phyloP scores from a whole-genome alignment of 1,140 invertebrate genomes.

The Drosophila sturtevanti region DNA sequence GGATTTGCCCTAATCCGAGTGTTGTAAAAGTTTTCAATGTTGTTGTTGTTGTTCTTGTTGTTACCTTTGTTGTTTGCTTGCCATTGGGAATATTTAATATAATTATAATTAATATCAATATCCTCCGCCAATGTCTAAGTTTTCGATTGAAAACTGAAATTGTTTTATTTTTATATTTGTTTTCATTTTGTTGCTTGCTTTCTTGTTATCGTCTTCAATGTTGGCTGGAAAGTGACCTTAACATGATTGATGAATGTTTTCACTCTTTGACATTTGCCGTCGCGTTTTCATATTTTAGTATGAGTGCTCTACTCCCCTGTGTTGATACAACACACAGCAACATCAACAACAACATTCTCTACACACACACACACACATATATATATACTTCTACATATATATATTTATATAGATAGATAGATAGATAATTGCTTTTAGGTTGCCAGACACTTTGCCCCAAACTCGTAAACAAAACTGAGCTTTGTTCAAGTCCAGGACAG shows the following conservation, averaged over 20 bases:
- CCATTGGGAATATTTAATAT: constrained; percentile 19
- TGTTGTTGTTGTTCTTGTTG: too few species aligned
- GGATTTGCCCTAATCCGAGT: not conserved
- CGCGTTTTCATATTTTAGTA: constrained; percentile 46
- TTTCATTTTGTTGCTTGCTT: constrained; percentile 17
- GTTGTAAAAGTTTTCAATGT: too few species aligned
- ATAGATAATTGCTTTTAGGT: constrained; percentile 63
- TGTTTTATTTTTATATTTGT: constrained; percentile 14
- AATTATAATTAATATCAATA: constrained; percentile 78
- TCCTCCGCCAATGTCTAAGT: constrained; percentile 52
- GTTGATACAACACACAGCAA: not conserved
- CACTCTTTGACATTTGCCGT: constrained; percentile 77
- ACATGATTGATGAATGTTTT: constrained; percentile 76
- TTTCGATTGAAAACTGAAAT: not conserved
- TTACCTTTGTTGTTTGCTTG: too few species aligned
- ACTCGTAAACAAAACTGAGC: constrained; percentile 5
- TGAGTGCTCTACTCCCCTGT: not conserved
- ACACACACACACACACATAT: not conserved
- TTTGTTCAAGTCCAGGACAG: constrained; percentile 4
- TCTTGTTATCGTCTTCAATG: constrained; percentile 50
- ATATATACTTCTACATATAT: too few species aligned
- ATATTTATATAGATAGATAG: constrained; percentile 4
- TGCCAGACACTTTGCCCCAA: constrained; percentile 31
- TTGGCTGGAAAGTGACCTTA: constrained; percentile 64
- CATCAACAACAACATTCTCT: not conserved